Base-by-base conservation (phyloP, 2,113 vertebrate genomes). In the Ellobius talpinus region DNA sequence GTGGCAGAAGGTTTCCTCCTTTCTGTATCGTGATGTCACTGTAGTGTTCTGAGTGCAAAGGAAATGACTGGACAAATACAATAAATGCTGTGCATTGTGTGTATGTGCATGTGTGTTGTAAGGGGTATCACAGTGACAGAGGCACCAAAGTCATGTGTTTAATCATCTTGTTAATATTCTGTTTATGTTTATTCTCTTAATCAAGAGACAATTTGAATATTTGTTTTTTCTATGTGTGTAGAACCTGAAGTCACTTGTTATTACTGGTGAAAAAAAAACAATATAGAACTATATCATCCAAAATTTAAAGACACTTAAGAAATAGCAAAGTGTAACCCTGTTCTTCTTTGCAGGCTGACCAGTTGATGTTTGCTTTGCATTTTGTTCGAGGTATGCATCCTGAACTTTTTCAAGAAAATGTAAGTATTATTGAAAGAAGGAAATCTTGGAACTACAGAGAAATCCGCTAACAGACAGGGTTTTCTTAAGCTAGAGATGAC, bases 341-440 rank as follows among this genome's bases (percentile, higher is more conserved):
- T 72, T 96, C 10, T 89, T 97, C 73, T 63, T 98, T 98, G 72
- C 96, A 99, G 99, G 99, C 99, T 89, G 99, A 99, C 98, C 99
- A 99, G 95, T 97, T 99, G 90, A 99, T 99, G 99, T 99, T 99
- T 86, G 99, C 99, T 33, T 95, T 99, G 89, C 99, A 99, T 98
- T 99, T 99, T 98, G 99, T 99, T 95, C 99, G 99, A 97, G 99
- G 99, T 87, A 99, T 99, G 99, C 98, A 99, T 94, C 99, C 99
- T 74, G 99, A 99, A 82, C 98, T 99, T 95, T 99, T 99, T 97
- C 99, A 99, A 97, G 99, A 99, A 92, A 99, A 99, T 66, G 99
- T 99, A 98, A 99, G 99, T 99, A 23, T 11, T 76, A 63, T 39
- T 55, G 2, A 84, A 70, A 42, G 78, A 61, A 29, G 33, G n/a